Base-by-base conservation (phyloP, 2,888 invertebrate species). In the Leucophenga maculata region DNA sequence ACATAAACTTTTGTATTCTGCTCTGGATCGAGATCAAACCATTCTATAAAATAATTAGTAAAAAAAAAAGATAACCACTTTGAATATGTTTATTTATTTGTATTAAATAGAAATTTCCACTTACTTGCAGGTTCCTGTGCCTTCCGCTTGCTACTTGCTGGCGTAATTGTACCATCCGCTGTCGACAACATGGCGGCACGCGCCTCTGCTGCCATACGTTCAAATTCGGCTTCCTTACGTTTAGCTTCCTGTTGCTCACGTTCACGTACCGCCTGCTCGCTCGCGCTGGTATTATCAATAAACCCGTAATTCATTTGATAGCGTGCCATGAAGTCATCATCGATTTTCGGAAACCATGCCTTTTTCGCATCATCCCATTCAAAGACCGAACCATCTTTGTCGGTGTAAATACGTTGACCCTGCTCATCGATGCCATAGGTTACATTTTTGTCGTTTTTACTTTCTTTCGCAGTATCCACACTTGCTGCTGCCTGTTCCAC, bases 261-360 rank as follows among this genome's bases (percentile, higher is more conserved):
- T 32, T 78, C 75, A 11, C 74, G 76, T 67, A 81, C 78, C 67
- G 85, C 81, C 14, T 72, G 75, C 69, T 83, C 80, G 0, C 76
- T 73, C 26, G 75, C 77, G 55, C 81, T 70, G 1, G 85, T 90
- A 77, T 92, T 92, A 80, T 94, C 93, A 59, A 92, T 90, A 87
- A 96, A 95, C 4, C 96, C 96, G 89, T 99, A 99, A 83, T 91
- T 96, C 93, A 98, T 94, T 89, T 99, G 98, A 90, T 99, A 99
- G 69, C 92, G 91, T 0, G 98, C 99, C 90, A 99, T 92, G 85
- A 99, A 99, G 80, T 99, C 97, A 82, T 97, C 97, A 90, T 98
- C 97, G 73, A 99, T 92, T 91, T 96, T 97, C 0, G 98, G 98
- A 89, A 98, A 95, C 98, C 98, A 99, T 4, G 97, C 98, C 83